Percentiles rank a stretch among this genome's conserved stretches.
Evolutionary conservation across 1,140 invertebrate species (phyloP).

Genomic region (Penaeus chinensis): DNA sequence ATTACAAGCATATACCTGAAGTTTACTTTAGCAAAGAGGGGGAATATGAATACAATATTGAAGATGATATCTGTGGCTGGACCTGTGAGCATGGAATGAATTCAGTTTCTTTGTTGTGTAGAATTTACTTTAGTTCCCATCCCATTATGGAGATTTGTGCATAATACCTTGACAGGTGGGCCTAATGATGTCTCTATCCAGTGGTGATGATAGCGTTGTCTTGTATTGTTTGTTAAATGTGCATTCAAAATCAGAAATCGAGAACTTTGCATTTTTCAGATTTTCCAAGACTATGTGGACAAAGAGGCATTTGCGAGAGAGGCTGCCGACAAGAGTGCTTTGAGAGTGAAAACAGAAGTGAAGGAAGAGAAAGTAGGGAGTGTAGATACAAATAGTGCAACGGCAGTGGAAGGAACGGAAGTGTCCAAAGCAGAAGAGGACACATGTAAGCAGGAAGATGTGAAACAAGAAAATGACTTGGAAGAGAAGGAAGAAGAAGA

Average conservation of each 20-base stretch:
- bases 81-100: too few relatives aligned
- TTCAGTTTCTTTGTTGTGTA: too few relatives aligned
- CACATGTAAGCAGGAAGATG: neutral
- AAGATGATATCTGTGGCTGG: too few relatives aligned
- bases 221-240: neutral
- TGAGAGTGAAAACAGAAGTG: neutral
- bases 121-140: too few relatives aligned
- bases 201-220: neutral
- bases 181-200: too few relatives aligned
- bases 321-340: conserved; percentile 21
- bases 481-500: conserved; percentile 21
- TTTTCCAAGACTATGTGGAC: conserved; percentile 60
- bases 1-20: too few relatives aligned
- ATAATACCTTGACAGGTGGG: too few relatives aligned
- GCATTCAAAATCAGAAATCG: neutral
- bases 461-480: conserved; percentile 9
- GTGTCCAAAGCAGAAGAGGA: neutral
- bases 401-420: neutral
- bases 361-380: neutral
- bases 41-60: too few relatives aligned
- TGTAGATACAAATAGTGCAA: neutral
- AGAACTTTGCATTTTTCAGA: conserved; percentile 24
- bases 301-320: conserved; percentile 50
- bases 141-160: too few relatives aligned
- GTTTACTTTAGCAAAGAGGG: too few relatives aligned